Evolutionary conservation across 1,140 invertebrate genomes (phyloP).

Genomic region (Drosophila parabipectinata): DNA sequence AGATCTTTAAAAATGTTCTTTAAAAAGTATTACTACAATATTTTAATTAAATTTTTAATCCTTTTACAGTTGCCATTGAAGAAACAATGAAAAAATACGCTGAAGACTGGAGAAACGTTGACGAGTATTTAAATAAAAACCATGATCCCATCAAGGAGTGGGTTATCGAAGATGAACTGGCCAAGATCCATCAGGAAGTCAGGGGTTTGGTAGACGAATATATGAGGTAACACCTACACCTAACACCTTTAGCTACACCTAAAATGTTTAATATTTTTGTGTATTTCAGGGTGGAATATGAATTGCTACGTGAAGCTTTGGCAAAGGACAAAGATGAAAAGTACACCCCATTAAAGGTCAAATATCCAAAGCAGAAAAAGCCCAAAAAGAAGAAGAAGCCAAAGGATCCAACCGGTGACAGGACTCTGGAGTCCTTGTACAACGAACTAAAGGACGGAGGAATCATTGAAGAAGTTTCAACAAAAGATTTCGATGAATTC

Average conservation of each 20-base stretch:
- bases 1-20: background rate
- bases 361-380: conserved; percentile 75
- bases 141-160: conserved; percentile 85
- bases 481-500: conserved; percentile 87
- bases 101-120: conserved; percentile 84
- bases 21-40: no score
- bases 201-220: conserved; percentile 85
- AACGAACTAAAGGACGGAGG: conserved; percentile 91
- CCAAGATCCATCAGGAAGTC: conserved; percentile 85
- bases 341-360: conserved; percentile 73
- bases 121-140: conserved; percentile 84
- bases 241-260: background rate
- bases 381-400: conserved; percentile 89
- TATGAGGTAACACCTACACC: conserved; percentile 83
- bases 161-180: conserved; percentile 85
- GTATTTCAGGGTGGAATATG: conserved; percentile 84
- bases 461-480: conserved; percentile 89
- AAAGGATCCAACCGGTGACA: conserved; percentile 90
- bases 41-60: background rate
- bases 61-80: conserved; percentile 61
- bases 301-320: conserved; percentile 85
- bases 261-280: background rate
- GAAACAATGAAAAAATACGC: conserved; percentile 83
- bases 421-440: conserved; percentile 90
- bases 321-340: conserved; percentile 83